Conservation (phyloP, 1,140 invertebrate genomes). For the Aplysia californica region DNA sequence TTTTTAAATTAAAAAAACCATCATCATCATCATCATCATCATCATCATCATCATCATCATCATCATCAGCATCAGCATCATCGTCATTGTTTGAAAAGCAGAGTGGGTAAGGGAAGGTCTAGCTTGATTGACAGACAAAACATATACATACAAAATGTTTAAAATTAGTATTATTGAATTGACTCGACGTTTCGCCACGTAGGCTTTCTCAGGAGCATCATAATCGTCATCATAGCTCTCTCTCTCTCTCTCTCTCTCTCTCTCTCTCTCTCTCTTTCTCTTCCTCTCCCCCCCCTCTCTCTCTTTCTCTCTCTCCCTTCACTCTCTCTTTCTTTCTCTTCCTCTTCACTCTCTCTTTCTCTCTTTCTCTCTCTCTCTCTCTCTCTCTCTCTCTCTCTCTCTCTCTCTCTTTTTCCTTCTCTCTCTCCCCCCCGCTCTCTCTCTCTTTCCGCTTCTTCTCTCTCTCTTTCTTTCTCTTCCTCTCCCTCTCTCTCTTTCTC, state of each 20-base stretch:
- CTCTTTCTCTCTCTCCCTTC: neutral
- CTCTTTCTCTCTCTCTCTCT: neutral
- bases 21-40: no score
- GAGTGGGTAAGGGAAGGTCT: no score
- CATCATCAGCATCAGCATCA: no score
- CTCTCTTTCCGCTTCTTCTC: neutral
- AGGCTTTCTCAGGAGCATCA: no score
- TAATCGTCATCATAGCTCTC: no score
- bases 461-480: neutral
- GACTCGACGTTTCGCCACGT: no score
- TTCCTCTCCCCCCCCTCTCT: conserved; percentile 7
- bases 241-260: conserved; percentile 10
- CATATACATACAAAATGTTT: neutral
- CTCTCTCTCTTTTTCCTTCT: neutral
- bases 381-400: neutral
- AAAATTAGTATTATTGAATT: neutral
- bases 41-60: no score
- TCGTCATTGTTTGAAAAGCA: no score
- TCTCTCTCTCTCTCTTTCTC: conserved; percentile 6
- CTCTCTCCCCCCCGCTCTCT: neutral
- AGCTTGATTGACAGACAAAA: no score
- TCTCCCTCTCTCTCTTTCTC: conserved; percentile 18
- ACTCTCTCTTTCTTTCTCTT: neutral
- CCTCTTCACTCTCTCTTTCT: neutral
- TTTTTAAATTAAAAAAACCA: no score